These are phyloP conservation scores for Phrixothrix hirtus DNA, from an alignment of 2,888 invertebrate species.

Conservation along the genomic window DNA sequence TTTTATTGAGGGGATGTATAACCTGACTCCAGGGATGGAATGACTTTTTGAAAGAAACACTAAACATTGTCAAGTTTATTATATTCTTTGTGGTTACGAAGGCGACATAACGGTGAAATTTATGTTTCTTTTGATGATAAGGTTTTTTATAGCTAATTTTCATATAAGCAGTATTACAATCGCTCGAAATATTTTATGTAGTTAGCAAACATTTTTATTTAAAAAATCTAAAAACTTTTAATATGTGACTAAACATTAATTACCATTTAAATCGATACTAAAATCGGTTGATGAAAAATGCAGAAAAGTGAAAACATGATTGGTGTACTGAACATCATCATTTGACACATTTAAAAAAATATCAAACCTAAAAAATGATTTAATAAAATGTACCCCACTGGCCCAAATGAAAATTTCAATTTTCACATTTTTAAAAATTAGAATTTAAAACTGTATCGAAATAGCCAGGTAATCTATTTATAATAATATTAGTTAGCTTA, in stretches of 20 bases:
- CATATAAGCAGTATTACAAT: conserved; percentile 25
- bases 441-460: too few species aligned
- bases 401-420: too few species aligned
- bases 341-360: too few species aligned
- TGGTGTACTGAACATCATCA: too few species aligned
- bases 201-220: not conserved
- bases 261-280: too few species aligned
- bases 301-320: too few species aligned
- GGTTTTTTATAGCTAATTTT: conserved; percentile 42
- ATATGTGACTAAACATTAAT: not conserved
- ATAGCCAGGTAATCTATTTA: too few species aligned
- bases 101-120: conserved; percentile 29
- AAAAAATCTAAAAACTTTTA: conserved; percentile 1
- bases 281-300: too few species aligned
- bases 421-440: too few species aligned
- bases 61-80: conserved; percentile 34
- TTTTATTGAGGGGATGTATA: conserved; percentile 35
- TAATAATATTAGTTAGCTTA: too few species aligned
- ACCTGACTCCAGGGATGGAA: conserved; percentile 29
- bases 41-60: conserved; percentile 41
- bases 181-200: not conserved
- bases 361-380: too few species aligned
- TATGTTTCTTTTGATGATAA: conserved; percentile 34
- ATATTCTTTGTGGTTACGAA: conserved; percentile 35
- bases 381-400: too few species aligned